phyloP scores from a whole-genome alignment of 2,888 invertebrate species.

The Galeopsomyia nigrocyanea region DNA sequence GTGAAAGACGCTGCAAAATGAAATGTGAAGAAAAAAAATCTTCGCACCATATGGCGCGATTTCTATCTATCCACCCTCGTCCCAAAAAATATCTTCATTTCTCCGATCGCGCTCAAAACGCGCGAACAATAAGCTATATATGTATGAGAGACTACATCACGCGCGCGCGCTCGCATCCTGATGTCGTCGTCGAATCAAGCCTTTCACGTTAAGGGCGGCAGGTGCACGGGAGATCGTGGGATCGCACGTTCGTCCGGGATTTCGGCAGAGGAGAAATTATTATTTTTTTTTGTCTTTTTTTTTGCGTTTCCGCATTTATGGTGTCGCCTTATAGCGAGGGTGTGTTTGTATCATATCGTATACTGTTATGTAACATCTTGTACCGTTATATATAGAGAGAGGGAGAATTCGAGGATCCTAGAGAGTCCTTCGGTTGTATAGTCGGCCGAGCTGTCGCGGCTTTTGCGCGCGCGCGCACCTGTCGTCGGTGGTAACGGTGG shows the following conservation, averaged over 20 bases:
- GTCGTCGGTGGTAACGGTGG: conserved; percentile 28
- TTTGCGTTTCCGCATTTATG: conserved; percentile 22
- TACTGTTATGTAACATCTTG: conserved; percentile 23
- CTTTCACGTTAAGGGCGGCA: conserved; percentile 28
- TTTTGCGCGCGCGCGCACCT: background rate
- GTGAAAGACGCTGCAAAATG: too few species aligned
- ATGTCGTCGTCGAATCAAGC: conserved; percentile 9
- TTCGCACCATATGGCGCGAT: conserved; percentile 25
- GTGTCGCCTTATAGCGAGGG: background rate
- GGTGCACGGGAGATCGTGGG: conserved; percentile 29
- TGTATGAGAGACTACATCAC: too few species aligned
- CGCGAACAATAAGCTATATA: background rate
- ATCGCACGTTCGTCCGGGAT: conserved; percentile 1
- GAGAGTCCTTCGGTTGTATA: too few species aligned
- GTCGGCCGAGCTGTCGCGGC: conserved; percentile 24
- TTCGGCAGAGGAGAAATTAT: conserved; percentile 6
- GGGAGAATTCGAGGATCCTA: conserved; percentile 6
- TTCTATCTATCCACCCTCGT: background rate
- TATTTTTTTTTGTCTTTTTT: background rate
- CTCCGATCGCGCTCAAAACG: too few species aligned
- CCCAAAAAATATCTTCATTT: conserved; percentile 1
- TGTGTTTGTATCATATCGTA: background rate
- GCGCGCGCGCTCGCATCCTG: too few species aligned
- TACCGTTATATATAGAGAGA: conserved; percentile 39
- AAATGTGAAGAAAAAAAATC: background rate